Percentiles rank a stretch among this genome's conserved stretches.
These are phyloP conservation scores for Laupala kohalensis DNA, from an alignment of 1,140 invertebrate species.

Conservation along the genomic window DNA sequence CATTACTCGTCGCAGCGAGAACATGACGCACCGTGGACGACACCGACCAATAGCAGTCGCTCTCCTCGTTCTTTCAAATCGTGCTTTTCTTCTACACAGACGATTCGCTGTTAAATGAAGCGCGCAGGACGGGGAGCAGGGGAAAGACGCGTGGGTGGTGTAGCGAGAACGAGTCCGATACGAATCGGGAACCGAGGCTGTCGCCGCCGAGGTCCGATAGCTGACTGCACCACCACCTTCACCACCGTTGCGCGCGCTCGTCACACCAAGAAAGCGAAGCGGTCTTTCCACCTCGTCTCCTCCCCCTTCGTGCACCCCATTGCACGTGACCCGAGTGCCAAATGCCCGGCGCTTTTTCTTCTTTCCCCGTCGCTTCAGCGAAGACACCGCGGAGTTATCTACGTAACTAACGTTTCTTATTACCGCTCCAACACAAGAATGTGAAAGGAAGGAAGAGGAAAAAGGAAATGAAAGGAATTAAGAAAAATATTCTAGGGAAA, in stretches of 20 bases:
- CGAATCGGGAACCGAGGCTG: too few relatives aligned
- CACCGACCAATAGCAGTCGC: too few relatives aligned
- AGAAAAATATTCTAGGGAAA: neutral
- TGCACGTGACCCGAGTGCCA: neutral
- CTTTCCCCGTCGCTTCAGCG: too few relatives aligned
- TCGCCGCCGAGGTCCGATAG: neutral
- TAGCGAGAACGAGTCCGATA: too few relatives aligned
- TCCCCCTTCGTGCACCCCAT: neutral
- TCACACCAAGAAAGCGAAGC: neutral
- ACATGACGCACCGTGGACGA: too few relatives aligned
- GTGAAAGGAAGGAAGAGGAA: neutral
- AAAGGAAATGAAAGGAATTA: neutral
- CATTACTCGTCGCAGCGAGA: too few relatives aligned
- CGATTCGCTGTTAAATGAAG: neutral
- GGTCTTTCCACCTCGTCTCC: too few relatives aligned
- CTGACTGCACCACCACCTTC: neutral
- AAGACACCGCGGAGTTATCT: neutral
- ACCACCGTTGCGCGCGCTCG: too few relatives aligned
- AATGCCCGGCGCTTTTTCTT: neutral
- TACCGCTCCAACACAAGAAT: neutral
- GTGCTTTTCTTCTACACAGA: too few relatives aligned
- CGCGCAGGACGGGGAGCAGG: neutral
- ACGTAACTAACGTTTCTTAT: neutral
- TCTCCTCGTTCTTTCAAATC: too few relatives aligned
- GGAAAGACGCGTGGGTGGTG: neutral